Conservation (phyloP, 2,797 vertebrate genomes). For the Paedocypris micromegethes region DNA sequence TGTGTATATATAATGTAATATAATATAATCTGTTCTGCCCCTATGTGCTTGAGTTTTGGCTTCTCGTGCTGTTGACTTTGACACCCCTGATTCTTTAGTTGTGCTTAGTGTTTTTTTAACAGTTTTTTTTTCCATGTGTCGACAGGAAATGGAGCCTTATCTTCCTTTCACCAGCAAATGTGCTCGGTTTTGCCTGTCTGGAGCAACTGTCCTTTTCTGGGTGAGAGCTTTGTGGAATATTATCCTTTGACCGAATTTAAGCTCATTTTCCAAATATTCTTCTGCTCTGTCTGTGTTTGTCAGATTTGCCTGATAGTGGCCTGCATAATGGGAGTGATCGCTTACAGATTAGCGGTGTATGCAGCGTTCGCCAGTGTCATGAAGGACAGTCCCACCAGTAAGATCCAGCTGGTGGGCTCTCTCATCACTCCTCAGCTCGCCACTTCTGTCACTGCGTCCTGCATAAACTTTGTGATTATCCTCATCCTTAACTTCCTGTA, state of each 20-base stretch:
- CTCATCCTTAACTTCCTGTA: conserved; percentile 95
- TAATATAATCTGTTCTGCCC: too few species aligned
- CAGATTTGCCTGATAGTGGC: conserved; percentile 87
- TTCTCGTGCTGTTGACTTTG: too few species aligned
- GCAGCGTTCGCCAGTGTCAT: conserved; percentile 90
- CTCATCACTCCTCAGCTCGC: conserved; percentile 89
- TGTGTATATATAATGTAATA: too few species aligned
- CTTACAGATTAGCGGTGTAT: conserved; percentile 89
- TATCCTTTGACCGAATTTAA: too few species aligned
- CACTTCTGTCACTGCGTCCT: conserved; percentile 90
- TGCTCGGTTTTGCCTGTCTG: conserved; percentile 69
- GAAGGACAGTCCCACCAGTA: conserved; percentile 75
- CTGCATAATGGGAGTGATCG: conserved; percentile 91
- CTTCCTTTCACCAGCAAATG: conserved; percentile 65
- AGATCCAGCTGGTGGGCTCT: conserved; percentile 75
- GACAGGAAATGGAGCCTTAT: conserved; percentile 74
- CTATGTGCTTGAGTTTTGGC: too few species aligned
- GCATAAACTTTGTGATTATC: conserved; percentile 94
- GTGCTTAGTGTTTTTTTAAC: not conserved
- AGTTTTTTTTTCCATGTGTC: conserved; percentile 31
- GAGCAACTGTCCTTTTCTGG: conserved; percentile 71
- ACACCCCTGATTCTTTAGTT: not conserved
- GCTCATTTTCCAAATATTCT: not conserved
- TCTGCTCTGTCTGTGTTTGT: conserved; percentile 18
- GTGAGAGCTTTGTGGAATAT: conserved; percentile 49